phyloP scores from a whole-genome alignment of 2,888 invertebrate genomes.

The Meteorus colon region DNA sequence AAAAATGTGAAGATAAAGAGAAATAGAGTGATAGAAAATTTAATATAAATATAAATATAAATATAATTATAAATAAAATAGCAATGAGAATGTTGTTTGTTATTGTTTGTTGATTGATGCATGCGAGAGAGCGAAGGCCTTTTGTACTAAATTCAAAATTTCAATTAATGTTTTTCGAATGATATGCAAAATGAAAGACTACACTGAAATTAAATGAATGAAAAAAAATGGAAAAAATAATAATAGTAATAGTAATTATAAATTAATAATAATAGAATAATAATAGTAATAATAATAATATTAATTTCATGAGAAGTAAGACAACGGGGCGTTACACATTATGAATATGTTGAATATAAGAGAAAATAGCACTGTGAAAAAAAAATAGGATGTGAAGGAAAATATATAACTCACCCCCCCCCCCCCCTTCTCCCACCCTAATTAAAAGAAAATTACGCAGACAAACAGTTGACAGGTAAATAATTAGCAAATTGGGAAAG shows the following conservation, averaged over 20 bases:
- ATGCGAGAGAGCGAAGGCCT: conserved; percentile 50
- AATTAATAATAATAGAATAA: background rate
- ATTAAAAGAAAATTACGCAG: too few species aligned
- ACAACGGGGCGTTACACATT: conserved; percentile 5
- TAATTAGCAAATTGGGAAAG: too few species aligned
- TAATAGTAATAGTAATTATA: background rate
- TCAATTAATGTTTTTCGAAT: conserved; percentile 53
- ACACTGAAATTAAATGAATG: conserved; percentile 12
- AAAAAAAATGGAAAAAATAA: background rate
- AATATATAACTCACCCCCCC: background rate
- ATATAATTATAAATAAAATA: conserved; percentile 33
- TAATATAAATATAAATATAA: conserved; percentile 23
- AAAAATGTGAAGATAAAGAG: background rate
- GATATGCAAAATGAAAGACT: conserved; percentile 16
- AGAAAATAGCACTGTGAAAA: too few species aligned
- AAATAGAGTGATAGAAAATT: background rate
- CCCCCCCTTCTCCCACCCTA: too few species aligned
- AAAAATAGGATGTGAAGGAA: background rate
- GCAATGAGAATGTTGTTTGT: conserved; percentile 12
- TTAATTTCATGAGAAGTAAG: conserved; percentile 17
- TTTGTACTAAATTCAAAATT: conserved; percentile 55
- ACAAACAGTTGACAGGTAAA: too few species aligned
- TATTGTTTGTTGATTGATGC: conserved; percentile 16
- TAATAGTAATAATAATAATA: background rate
- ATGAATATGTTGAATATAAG: background rate